Evolutionary conservation across 2,113 vertebrate species (phyloP).

Genomic region (Erythrolamprus reginae): DNA sequence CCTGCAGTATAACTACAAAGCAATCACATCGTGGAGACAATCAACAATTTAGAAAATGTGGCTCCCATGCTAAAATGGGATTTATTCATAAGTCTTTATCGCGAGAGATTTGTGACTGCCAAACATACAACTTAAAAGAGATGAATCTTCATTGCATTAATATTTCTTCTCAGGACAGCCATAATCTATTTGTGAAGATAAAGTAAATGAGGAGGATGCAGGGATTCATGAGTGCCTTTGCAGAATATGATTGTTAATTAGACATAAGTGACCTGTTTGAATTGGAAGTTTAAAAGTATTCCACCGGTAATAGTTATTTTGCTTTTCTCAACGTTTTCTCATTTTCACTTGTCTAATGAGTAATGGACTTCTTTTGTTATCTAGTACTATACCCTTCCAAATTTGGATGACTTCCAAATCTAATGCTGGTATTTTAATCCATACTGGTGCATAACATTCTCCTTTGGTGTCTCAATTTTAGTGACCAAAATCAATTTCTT

Average conservation of each 20-base stretch:
- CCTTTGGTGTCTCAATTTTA: neutral
- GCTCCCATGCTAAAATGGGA: neutral
- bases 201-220: conserved; percentile 29
- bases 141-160: neutral
- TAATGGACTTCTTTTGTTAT: conserved; percentile 57
- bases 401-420: neutral
- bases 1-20: neutral
- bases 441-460: neutral
- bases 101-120: neutral
- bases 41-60: neutral
- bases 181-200: conserved; percentile 29
- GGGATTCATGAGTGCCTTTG: conserved; percentile 40
- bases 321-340: conserved; percentile 54
- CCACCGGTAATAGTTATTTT: conserved; percentile 54
- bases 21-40: neutral
- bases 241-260: conserved; percentile 58
- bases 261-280: conserved; percentile 49
- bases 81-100: neutral
- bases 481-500: conserved; percentile 31
- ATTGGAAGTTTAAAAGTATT: conserved; percentile 47
- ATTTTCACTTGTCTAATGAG: conserved; percentile 65
- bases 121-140: neutral
- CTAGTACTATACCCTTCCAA: neutral
- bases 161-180: neutral
- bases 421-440: neutral